Base-by-base conservation (phyloP, 2,797 vertebrate genomes). In the Gadopsis bispinosus region DNA sequence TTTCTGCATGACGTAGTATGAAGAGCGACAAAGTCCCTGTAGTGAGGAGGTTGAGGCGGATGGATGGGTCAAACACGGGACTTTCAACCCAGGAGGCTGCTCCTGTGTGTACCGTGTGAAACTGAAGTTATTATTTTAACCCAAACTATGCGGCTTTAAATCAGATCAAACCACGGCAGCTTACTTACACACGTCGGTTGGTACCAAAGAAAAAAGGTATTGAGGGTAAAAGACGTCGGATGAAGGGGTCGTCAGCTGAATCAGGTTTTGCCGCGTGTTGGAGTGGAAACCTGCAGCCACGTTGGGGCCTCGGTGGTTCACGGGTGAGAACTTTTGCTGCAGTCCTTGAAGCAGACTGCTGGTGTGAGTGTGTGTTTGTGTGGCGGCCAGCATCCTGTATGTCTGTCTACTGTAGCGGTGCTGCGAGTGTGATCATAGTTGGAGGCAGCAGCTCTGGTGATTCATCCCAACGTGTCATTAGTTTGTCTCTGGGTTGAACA, bases 401-500 rank as follows among this genome's bases (percentile, higher is more conserved):
- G 85, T 75, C 69, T 70, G 87, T 86, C 87, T 89, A 77, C 87
- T 87, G 88, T 84, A 75, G 83, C 76, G 37, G 59, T 53, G 72
- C 79, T 69, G 74, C 45, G 84, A 85, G 83, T 83, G 80, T 89
- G 84, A 89, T 90, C 91, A 87, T 77, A 83, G 88, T 91, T 33
- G 80, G 87, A 89, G 88, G 91, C 93, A 88, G 89, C 87, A 73
- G 79, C 79, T 77, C 77, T 81, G 89, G 92, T 93, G 93, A 95
- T 93, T 95, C 91, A 94, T 94, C 90, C 89, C 75, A 94, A 91
- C 89, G 86, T 95, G 94, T 95, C 94, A 95, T 95, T 95, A 94
- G 94, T 94, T 94, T 96, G 95, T 96, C 94, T 95, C 94, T 93
- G 93, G 94, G 94, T 90, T 95, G 94, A 94, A 95, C 87, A 93